Conservation (phyloP, 2,888 invertebrate species). For the Proisotoma minuta region DNA sequence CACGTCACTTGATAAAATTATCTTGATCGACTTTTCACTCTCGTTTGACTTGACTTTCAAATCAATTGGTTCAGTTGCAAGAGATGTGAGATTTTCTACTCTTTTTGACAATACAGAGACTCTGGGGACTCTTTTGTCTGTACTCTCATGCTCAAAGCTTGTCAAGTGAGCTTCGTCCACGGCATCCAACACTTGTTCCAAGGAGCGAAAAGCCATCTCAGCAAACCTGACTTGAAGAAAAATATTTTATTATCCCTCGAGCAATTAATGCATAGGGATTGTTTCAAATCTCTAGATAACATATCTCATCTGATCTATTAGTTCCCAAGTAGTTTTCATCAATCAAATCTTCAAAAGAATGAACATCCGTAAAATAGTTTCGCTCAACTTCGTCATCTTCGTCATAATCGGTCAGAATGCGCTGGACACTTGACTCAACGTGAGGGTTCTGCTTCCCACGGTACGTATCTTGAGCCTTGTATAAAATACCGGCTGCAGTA, state of each 20-base stretch:
- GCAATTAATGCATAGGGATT: too few relatives aligned
- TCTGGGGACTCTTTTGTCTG: too few relatives aligned
- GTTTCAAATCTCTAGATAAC: neutral
- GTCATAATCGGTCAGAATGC: conserved; percentile 1
- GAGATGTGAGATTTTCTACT: too few relatives aligned
- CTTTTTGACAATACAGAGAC: too few relatives aligned
- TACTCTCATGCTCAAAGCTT: too few relatives aligned
- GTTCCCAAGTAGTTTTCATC: too few relatives aligned
- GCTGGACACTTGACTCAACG: neutral
- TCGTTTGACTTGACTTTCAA: too few relatives aligned
- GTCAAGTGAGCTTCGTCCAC: conserved; percentile 3
- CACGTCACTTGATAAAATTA: too few relatives aligned
- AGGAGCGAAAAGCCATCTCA: neutral
- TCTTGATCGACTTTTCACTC: too few relatives aligned
- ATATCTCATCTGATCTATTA: neutral
- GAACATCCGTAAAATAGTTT: conserved; percentile 1
- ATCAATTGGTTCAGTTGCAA: too few relatives aligned
- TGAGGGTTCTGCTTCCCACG: neutral
- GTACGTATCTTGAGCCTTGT: neutral
- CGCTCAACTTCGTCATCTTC: conserved; percentile 2
- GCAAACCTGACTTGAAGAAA: too few relatives aligned
- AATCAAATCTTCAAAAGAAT: neutral
- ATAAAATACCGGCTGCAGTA: neutral
- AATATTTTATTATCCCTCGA: too few relatives aligned
- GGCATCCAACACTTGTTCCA: neutral